Evolutionary conservation across 2,797 vertebrate species (phyloP), one percentile per base, ranked within the genome.

Genomic region (Centroberyx gerrardi): DNA sequence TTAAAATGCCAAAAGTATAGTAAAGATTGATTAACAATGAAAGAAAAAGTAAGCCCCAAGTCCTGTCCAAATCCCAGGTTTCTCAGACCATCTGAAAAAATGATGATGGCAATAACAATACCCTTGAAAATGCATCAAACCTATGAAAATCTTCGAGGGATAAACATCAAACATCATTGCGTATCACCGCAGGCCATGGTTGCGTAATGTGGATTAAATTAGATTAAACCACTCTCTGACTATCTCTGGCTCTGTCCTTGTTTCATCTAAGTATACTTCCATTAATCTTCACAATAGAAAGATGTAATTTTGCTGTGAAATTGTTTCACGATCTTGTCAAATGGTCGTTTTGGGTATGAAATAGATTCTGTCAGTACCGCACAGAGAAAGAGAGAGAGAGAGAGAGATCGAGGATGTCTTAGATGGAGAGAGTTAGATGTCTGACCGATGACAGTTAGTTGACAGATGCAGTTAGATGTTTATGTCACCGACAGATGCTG

Each of bases 401-500:
- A 17, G 52, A 42, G 64, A 59, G 55, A 63, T 54, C 60, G 1
- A 7, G 40, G 62, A 18, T 40, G 5, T 60, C 49, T 72, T 4
- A n/a, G n/a, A 49, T 44, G 18, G 17, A 56, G 62, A 72, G 58
- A 2, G 55, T 74, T 73, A 2, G 55, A 72, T 68, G 76, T 76
- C 40, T 53, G 49, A 28, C 49, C 4, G 61, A 71, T 40, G 73
- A 68, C 70, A 42, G 52, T 31, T 22, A 7, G 49, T 33, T 74
- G 73, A 68, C 80, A 65, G 76, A 77, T 9, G 2, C 52, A 2
- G 14, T 81, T 82, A 76, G 62, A 88, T 83, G 78, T 86, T 85
- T 66, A 76, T 62, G 72, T 78, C 60, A 5, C 5, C 78, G 75
- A 69, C 90, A 90, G 83, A 86, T 92, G 90, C 84, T 90, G 22